These are phyloP conservation scores for Zoanthus sansibaricus DNA, from an alignment of 92 coral and sea anemone species.

Conservation along the genomic window DNA sequence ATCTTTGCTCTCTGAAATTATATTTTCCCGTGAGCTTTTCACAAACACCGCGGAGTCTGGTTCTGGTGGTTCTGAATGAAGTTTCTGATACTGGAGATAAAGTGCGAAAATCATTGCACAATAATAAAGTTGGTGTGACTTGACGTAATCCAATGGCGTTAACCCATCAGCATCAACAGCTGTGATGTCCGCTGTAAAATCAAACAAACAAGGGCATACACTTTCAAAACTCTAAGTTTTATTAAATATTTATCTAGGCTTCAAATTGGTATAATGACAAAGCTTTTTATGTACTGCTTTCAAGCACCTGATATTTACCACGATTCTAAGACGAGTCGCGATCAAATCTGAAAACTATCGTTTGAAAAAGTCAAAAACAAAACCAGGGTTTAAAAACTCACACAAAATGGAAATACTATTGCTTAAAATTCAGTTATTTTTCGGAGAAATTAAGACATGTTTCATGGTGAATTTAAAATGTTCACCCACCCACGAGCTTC, in stretches of 20 bases:
- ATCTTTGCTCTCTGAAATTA: not conserved
- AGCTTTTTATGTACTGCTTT: no score
- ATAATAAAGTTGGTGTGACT: constrained; percentile 37
- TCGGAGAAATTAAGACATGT: no score
- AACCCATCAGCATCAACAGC: constrained; percentile 35
- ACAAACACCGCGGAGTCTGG: not conserved
- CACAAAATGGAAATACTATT: no score
- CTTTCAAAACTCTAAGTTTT: not conserved
- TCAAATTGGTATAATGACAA: no score
- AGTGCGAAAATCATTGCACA: constrained; percentile 25
- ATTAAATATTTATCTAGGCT: not conserved
- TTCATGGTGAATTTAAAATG: no score
- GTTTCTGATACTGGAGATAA: constrained; percentile 19
- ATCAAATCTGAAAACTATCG: no score
- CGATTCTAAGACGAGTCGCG: no score
- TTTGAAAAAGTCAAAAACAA: no score
- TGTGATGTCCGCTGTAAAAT: constrained; percentile 27
- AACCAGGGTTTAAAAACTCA: no score
- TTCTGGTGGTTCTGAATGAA: not conserved
- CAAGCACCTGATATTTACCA: no score
- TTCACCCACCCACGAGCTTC: no score
- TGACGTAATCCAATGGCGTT: constrained; percentile 35
- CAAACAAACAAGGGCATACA: not conserved
- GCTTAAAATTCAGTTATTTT: no score
- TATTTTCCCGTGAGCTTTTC: constrained; percentile 22